These are phyloP conservation scores for Maniola jurtina DNA, from an alignment of 1,140 invertebrate genomes.

Conservation along the genomic window DNA sequence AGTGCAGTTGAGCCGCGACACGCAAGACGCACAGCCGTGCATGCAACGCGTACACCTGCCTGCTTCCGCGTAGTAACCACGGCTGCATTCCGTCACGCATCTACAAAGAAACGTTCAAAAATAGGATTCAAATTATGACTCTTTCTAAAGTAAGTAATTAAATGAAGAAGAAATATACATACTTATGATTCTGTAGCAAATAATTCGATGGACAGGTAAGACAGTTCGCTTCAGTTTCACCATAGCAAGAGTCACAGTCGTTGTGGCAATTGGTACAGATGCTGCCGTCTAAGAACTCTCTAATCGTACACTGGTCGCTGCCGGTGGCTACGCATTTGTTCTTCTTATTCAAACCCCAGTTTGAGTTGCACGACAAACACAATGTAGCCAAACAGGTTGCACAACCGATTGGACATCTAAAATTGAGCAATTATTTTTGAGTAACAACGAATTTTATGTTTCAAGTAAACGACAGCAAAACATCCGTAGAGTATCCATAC, in stretches of 20 bases:
- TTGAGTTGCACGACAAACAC: conserved; percentile 84
- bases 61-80: conserved; percentile 84
- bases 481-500: conserved; percentile 22
- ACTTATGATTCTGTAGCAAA: conserved; percentile 82
- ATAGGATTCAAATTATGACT: not conserved
- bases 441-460: not conserved
- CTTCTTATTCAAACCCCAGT: conserved; percentile 87
- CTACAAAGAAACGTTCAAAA: conserved; percentile 37
- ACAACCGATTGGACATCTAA: conserved; percentile 86
- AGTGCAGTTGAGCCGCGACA: conserved; percentile 88
- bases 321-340: conserved; percentile 83
- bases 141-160: not conserved
- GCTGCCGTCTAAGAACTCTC: conserved; percentile 72
- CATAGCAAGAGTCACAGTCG: conserved; percentile 86
- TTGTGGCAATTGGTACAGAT: conserved; percentile 84
- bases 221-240: conserved; percentile 83
- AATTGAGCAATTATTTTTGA: conserved; percentile 27
- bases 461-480: not conserved
- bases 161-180: conserved; percentile 23
- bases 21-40: conserved; percentile 88
- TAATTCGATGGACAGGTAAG: conserved; percentile 83
- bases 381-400: conserved; percentile 83
- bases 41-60: conserved; percentile 86
- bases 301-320: conserved; percentile 82
- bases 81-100: conserved; percentile 86